Evolutionary conservation across 2,113 vertebrate genomes (phyloP).

Genomic region (Motacilla alba): DNA sequence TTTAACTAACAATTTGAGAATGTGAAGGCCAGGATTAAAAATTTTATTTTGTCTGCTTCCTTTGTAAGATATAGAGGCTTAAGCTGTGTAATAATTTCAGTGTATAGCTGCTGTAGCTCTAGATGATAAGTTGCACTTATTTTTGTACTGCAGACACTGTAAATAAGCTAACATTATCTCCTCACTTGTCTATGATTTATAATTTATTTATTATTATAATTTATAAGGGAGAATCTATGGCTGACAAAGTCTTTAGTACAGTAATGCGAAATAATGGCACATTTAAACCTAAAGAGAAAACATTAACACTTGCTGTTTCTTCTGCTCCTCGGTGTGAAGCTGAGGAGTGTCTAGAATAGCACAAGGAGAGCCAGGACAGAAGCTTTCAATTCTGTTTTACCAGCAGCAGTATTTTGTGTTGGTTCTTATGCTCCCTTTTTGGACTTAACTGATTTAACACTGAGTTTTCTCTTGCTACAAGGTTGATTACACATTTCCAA

Average conservation of each 20-base stretch:
- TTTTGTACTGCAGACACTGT: not conserved
- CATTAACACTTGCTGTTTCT: not conserved
- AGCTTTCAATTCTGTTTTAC: not conserved
- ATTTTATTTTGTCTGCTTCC: not conserved
- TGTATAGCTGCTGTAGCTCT: not conserved
- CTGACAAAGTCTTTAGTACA: not conserved
- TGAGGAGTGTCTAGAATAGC: not conserved
- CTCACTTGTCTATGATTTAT: not conserved
- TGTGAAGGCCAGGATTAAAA: not conserved
- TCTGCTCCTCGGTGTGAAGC: not conserved
- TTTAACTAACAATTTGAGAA: not conserved
- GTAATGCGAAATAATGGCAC: not conserved
- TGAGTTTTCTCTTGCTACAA: not conserved
- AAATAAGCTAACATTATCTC: not conserved
- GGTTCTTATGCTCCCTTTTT: not conserved
- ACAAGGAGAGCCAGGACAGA: not conserved
- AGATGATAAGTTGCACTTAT: not conserved
- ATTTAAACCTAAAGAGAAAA: not conserved
- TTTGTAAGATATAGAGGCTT: not conserved
- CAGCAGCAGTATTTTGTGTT: not conserved
- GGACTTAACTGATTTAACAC: not conserved
- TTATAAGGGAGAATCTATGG: not conserved
- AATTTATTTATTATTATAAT: not conserved
- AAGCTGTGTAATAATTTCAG: not conserved
- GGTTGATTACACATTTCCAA: not conserved